Percentiles rank a stretch among this genome's conserved stretches.
phyloP scores from a whole-genome alignment of 2,888 invertebrate genomes.

The Pseudococcus viburni region DNA sequence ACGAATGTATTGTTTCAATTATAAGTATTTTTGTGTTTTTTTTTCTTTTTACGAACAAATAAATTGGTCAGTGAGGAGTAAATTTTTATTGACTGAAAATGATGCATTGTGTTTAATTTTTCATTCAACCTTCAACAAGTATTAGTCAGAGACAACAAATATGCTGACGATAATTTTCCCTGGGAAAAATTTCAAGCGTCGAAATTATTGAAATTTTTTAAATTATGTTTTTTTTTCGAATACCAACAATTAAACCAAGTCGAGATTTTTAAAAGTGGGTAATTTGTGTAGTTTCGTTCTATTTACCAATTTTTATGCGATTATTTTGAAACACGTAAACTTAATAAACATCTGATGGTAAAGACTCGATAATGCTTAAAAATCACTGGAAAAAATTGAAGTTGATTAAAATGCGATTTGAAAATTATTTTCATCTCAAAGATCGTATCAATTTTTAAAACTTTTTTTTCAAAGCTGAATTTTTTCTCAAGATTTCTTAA shows the following conservation, averaged over 20 bases:
- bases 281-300: constrained; percentile 26
- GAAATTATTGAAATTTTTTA: neutral
- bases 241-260: neutral
- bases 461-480: too few relatives aligned
- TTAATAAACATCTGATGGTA: neutral
- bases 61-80: neutral
- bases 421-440: too few relatives aligned
- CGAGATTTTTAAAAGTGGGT: neutral
- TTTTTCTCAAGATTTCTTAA: too few relatives aligned
- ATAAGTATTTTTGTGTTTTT: neutral
- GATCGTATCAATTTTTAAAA: too few relatives aligned
- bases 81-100: neutral
- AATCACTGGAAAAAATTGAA: neutral
- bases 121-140: neutral
- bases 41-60: neutral
- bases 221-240: neutral
- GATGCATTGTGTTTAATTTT: neutral
- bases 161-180: neutral
- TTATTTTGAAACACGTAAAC: neutral
- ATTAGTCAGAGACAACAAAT: constrained; percentile 1
- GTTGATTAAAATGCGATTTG: neutral
- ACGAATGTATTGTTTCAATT: too few relatives aligned
- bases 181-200: neutral
- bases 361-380: neutral
- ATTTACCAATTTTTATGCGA: neutral